A percentile compares a stretch with the other conserved stretches of the same genome.
phyloP scores from a whole-genome alignment of 2,888 invertebrate species.

The Xylophagus ater region DNA sequence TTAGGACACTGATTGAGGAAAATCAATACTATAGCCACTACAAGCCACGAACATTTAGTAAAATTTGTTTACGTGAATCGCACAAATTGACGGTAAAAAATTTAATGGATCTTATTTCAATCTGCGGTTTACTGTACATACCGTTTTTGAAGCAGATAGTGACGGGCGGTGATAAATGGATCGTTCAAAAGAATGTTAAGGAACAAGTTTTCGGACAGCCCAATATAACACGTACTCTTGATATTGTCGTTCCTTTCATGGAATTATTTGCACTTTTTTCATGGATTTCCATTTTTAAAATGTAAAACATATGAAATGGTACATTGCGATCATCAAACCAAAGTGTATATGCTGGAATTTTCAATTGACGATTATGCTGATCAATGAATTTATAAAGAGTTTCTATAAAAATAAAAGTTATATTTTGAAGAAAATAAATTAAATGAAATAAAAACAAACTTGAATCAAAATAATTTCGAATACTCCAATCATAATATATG shows the following conservation, averaged over 20 bases:
- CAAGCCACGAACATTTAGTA: too few relatives aligned
- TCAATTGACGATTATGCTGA: not conserved
- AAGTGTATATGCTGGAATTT: conserved; percentile 4
- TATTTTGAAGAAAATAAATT: not conserved
- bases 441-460: conserved; percentile 3
- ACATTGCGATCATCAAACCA: conserved; percentile 6
- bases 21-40: too few relatives aligned
- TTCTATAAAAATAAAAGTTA: conserved; percentile 1
- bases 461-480: conserved; percentile 12
- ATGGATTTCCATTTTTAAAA: conserved; percentile 2
- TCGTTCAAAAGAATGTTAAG: too few relatives aligned
- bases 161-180: too few relatives aligned
- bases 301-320: conserved; percentile 4
- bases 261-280: not conserved
- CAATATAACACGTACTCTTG: conserved; percentile 3
- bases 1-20: too few relatives aligned
- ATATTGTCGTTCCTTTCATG: not conserved
- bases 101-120: too few relatives aligned
- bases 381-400: not conserved
- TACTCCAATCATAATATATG: conserved; percentile 7
- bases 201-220: too few relatives aligned
- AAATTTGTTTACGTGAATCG: too few relatives aligned
- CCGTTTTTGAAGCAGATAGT: too few relatives aligned
- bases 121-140: too few relatives aligned
- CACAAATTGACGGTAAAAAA: too few relatives aligned